Evolutionary conservation across 92 coral and sea anemone genomes (phyloP).

Genomic region (Parazoanthus darwini): DNA sequence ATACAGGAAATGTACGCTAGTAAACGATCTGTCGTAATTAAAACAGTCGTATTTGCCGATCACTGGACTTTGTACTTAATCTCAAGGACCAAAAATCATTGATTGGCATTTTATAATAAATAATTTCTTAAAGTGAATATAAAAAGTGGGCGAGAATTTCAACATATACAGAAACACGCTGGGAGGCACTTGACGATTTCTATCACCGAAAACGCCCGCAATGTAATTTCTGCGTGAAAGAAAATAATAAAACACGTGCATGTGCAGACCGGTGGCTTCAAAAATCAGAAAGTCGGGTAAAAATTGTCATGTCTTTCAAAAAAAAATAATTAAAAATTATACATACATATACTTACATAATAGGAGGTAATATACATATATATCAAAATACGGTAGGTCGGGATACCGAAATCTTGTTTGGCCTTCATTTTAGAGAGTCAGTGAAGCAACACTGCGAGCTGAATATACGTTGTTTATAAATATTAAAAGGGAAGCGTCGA

Average conservation of each 20-base stretch:
- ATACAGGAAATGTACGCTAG: too few species aligned
- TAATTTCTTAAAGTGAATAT: too few species aligned
- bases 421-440: background rate
- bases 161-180: background rate
- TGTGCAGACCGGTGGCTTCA: too few species aligned
- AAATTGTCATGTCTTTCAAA: background rate
- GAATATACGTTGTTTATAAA: background rate
- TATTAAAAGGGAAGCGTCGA: background rate
- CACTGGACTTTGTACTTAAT: background rate
- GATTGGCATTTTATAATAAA: background rate
- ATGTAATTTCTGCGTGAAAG: background rate
- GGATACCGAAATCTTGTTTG: background rate
- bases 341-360: too few species aligned
- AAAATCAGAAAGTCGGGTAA: background rate
- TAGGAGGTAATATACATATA: too few species aligned
- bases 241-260: background rate
- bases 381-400: too few species aligned
- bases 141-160: background rate
- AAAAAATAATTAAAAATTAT: too few species aligned
- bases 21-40: too few species aligned
- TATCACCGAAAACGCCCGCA: conserved; percentile 10
- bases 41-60: too few species aligned
- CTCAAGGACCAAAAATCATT: too few species aligned
- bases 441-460: background rate
- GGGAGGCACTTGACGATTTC: background rate